Conservation (phyloP, 2,888 invertebrate species). For the Amorpha juglandis region DNA sequence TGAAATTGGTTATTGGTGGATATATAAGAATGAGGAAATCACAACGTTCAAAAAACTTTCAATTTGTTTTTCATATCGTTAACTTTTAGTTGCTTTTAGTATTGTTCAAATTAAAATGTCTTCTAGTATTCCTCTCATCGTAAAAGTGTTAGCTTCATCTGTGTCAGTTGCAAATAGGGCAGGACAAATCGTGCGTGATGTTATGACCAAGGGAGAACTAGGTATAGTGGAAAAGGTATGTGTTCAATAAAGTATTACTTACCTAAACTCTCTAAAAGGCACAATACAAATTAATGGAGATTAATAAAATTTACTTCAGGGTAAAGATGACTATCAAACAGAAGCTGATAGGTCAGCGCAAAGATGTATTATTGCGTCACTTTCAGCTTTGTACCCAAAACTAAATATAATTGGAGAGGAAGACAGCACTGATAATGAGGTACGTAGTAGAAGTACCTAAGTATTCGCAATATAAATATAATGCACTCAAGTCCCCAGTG, state of each 20-base stretch:
- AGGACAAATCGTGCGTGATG: conserved; percentile 95
- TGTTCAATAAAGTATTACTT: not conserved
- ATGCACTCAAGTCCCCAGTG: too few relatives aligned
- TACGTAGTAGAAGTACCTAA: conserved; percentile 47
- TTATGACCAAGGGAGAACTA: conserved; percentile 94
- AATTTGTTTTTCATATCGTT: not conserved
- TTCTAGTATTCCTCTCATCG: conserved; percentile 86
- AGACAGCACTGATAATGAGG: conserved; percentile 87
- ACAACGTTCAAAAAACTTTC: not conserved
- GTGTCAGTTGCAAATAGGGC: conserved; percentile 92
- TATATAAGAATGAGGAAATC: not conserved
- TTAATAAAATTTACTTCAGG: conserved; percentile 74
- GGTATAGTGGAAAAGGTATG: conserved; percentile 95
- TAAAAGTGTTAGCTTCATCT: conserved; percentile 90
- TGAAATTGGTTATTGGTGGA: not conserved
- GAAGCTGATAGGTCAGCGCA: conserved; percentile 99
- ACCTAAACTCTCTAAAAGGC: not conserved
- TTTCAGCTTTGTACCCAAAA: conserved; percentile 92
- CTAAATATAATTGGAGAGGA: conserved; percentile 96
- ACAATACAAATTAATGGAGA: not conserved
- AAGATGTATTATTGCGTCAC: conserved; percentile 94
- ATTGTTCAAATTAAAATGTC: conserved; percentile 86
- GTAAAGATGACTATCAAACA: conserved; percentile 97
- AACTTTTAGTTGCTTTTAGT: not conserved
- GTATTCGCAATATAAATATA: too few relatives aligned